A percentile compares a stretch with the other conserved stretches of the same genome.
Conservation (phyloP, 2,113 vertebrate genomes). For the Erythrocercus mccallii region DNA sequence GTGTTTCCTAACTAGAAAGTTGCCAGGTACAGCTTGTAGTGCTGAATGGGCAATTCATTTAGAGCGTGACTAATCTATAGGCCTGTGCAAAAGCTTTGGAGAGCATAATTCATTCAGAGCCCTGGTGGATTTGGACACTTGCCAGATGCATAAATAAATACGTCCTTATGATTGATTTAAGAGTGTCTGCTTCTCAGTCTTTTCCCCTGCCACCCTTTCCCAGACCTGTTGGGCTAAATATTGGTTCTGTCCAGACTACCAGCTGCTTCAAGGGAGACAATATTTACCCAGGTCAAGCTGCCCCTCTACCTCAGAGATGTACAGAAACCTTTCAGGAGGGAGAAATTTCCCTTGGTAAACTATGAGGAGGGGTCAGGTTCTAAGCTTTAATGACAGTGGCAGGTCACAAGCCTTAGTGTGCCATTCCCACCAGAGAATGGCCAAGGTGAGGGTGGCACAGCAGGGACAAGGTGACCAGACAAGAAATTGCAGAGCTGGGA, state of each 20-base stretch:
- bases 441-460: not conserved
- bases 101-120: not conserved
- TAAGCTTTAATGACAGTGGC: not conserved
- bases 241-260: not conserved
- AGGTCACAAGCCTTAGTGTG: not conserved
- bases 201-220: not conserved
- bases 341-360: not conserved
- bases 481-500: not conserved
- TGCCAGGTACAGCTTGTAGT: not conserved
- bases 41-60: not conserved
- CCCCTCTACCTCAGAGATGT: not conserved
- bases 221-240: not conserved
- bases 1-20: not conserved
- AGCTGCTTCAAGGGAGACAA: not conserved
- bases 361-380: not conserved
- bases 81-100: not conserved
- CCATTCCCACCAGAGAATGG: not conserved
- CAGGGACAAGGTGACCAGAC: not conserved
- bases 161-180: not conserved
- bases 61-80: not conserved
- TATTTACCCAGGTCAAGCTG: not conserved
- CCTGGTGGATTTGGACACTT: not conserved
- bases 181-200: not conserved
- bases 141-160: not conserved
- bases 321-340: not conserved